Evolutionary conservation across 2,113 vertebrate species (phyloP), one percentile per base, ranked within the genome.

Genomic region (Phrynosoma platyrhinos): DNA sequence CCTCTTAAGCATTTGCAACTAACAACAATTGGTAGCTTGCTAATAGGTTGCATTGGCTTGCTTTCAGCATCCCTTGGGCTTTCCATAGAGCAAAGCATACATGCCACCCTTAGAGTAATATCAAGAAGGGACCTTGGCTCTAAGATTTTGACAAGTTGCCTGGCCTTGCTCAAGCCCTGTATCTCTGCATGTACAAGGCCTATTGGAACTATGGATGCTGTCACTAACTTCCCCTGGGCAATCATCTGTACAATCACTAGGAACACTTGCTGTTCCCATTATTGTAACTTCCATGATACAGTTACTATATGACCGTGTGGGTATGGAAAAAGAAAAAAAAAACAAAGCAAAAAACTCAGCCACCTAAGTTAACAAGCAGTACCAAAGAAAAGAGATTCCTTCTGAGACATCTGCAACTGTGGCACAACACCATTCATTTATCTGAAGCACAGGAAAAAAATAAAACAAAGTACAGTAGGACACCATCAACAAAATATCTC

Each of bases 101-200:
- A 83, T 13, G n/a, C 32, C 87, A 79, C 21, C 87, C 88, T 91
- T 84, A 66, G 79, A 86, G n/a, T 85, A 80, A n/a, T 66, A 85
- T 53, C 79, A 94, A 89, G 79, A 16, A 16, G 64, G 90, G 64
- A 86, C 58, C 82, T 84, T 69, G 18, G 62, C 82, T 88, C 69
- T 25, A 87, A 79, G 74, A 76, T 90, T 94, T 89, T 94, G 89
- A 92, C 93, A 95, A 85, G 88, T 58, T 87, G 84, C 32, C 89
- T 90, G 83, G 85, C 85, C 88, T 93, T 71, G 75, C 85, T 88
- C 89, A 91, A 93, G 79, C 72, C 84, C 78, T 92, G 10, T 87
- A 58, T 91, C 83, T 92, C 88, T 88, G 75, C 83, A 92, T 91
- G 91, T 85, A 83, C 87, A 88, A 58, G 87, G 62, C 71, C 93